Conservation (phyloP, 2,113 vertebrate genomes). For the Balaenoptera acutorostrata region DNA sequence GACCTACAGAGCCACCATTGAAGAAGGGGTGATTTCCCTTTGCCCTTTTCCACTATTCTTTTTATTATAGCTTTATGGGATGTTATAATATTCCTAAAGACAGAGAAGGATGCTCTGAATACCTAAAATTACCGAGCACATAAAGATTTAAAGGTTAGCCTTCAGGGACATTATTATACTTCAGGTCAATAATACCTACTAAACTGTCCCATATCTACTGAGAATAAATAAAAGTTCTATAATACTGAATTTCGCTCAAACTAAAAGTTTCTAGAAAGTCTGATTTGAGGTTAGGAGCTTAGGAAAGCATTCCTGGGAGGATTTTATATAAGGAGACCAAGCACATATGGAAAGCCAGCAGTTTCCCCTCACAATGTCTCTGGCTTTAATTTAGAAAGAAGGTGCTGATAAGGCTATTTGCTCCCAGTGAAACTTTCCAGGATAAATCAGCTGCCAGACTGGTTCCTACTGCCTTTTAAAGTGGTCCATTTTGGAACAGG, state of each 20-base stretch:
- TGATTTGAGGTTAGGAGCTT: slow-evolving; percentile 56
- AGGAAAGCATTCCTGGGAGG: slow-evolving; percentile 47
- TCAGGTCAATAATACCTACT: slow-evolving; percentile 77
- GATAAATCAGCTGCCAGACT: slow-evolving; percentile 17
- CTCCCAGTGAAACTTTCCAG: slow-evolving; percentile 33
- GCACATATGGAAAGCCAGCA: slow-evolving; percentile 36
- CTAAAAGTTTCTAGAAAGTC: slow-evolving; percentile 73
- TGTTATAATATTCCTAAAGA: slow-evolving; percentile 77
- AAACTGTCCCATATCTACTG: slow-evolving; percentile 74
- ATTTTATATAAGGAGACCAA: slow-evolving; percentile 48
- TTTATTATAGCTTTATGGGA: slow-evolving; percentile 73
- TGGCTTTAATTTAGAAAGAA: slow-evolving; percentile 60
- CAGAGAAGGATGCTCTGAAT: slow-evolving; percentile 70
- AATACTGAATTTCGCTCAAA: slow-evolving; percentile 55
- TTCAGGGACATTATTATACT: slow-evolving; percentile 75
- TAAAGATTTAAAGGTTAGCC: slow-evolving; percentile 81
- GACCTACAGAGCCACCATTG: slow-evolving; percentile 57
- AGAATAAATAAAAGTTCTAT: slow-evolving; percentile 71
- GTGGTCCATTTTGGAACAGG: neutral
- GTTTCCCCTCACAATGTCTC: neutral
- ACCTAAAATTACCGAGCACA: slow-evolving; percentile 70
- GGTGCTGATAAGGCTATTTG: slow-evolving; percentile 50
- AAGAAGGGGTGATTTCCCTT: slow-evolving; percentile 72
- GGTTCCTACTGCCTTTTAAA: slow-evolving; percentile 40
- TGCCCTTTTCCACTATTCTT: slow-evolving; percentile 75